phyloP scores from a whole-genome alignment of 2,797 vertebrate species.

The Chaunax sp. region DNA sequence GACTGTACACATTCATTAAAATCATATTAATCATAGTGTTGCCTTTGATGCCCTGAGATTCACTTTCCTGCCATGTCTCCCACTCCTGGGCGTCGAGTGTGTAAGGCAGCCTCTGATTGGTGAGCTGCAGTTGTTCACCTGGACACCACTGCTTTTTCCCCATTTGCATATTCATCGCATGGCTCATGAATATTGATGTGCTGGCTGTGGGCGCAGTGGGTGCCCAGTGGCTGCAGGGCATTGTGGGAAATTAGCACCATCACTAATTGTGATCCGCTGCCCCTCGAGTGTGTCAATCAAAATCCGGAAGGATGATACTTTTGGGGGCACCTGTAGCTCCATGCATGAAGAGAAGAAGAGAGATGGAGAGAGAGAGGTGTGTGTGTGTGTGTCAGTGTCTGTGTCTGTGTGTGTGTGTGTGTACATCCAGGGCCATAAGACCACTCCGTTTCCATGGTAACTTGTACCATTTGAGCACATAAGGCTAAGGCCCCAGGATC shows the following conservation, averaged over 20 bases:
- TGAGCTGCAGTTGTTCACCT: conserved; percentile 76
- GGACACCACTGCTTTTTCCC: conserved; percentile 63
- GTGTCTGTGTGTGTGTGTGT: conserved; percentile 54
- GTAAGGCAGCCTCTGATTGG: conserved; percentile 61
- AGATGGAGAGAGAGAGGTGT: conserved; percentile 40
- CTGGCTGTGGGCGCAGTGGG: conserved; percentile 83
- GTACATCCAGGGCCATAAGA: conserved; percentile 82
- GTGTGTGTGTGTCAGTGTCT: conserved; percentile 19
- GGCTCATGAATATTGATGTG: conserved; percentile 85
- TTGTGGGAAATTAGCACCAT: conserved; percentile 90
- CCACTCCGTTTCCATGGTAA: conserved; percentile 85
- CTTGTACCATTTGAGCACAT: conserved; percentile 77
- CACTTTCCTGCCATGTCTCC: conserved; percentile 50
- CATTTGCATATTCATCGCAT: conserved; percentile 84
- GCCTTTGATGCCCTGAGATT: conserved; percentile 43
- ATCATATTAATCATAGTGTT: conserved; percentile 9
- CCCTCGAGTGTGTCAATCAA: conserved; percentile 82
- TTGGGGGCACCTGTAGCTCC: conserved; percentile 81
- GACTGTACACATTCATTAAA: conserved; percentile 23
- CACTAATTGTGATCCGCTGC: conserved; percentile 85
- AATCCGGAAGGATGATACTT: conserved; percentile 77
- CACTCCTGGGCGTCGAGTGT: conserved; percentile 32
- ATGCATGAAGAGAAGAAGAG: conserved; percentile 68
- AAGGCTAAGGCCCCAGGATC: conserved; percentile 77
- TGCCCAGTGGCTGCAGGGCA: conserved; percentile 87